Base-by-base conservation (phyloP, 2,113 vertebrate species). In the Pandion haliaetus region DNA sequence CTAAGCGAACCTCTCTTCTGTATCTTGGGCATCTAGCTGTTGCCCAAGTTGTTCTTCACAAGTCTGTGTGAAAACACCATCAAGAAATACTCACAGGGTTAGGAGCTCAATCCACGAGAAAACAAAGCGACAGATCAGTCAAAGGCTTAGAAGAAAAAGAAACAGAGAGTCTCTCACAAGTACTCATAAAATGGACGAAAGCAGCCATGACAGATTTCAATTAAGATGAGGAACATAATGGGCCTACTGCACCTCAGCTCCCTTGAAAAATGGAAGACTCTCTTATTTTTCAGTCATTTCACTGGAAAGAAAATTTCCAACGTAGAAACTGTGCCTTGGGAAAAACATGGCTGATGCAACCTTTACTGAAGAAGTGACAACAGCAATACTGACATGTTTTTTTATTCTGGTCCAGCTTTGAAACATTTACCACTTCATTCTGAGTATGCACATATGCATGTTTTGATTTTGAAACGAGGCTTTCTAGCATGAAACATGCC, bases 391-490 rank as follows among this genome's bases (percentile, higher is more conserved):
- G 61, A 69, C 29, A 59, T 36, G 62, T 21, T 88, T 88, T 73
- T 85, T 85, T 67, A 79, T 69, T 87, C 57, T 79, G 28, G 40
- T 69, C 40, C 78, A 82, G 62, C 44, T 90, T 85, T 95, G 69
- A 86, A 89, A 70, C 47, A 79, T 69, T 78, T 82, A 62, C 17
- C 17, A 72, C 76, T 84, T 85, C 58, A 74, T 78, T 84, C 5
- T 50, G 62, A 91, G 47, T 31, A 69, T 31, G 16, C 6, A 2
- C 66, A 88, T 49, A 90, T 88, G 73, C 82, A 95, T 82, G 86
- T 90, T 98, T 94, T 96, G 90, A 97, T 72, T 98, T 94, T 85
- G 92, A 95, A 95, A 95, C 14, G 20, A 93, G 82, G 57, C 14
- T 86, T 79, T 77, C 85, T 87, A 96, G 76, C 72, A 89, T 25